Conservation (phyloP, 2,888 invertebrate genomes). For the Scaptomyza flava region DNA sequence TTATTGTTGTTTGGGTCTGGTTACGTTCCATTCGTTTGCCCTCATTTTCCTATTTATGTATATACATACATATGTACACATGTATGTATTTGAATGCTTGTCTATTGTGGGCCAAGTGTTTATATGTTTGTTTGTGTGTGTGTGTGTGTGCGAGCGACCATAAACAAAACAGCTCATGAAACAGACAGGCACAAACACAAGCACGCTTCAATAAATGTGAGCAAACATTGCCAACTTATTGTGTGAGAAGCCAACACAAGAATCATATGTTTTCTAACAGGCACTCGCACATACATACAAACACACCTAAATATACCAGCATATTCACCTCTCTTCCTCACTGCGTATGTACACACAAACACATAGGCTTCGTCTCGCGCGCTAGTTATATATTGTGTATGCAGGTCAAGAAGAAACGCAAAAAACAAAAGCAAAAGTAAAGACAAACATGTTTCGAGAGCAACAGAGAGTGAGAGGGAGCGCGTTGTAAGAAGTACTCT, state of each 20-base stretch:
- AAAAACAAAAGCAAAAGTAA: conserved; percentile 76
- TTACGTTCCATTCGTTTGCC: conserved; percentile 71
- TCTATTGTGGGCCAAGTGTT: conserved; percentile 76
- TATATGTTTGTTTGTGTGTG: conserved; percentile 41
- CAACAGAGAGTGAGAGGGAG: conserved; percentile 10
- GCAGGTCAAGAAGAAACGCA: conserved; percentile 78
- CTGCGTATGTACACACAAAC: background rate
- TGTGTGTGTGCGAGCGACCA: conserved; percentile 49
- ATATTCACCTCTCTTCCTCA: conserved; percentile 21
- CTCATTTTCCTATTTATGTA: conserved; percentile 67
- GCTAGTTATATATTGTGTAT: conserved; percentile 76
- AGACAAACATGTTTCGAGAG: conserved; percentile 70
- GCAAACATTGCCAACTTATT: conserved; percentile 69
- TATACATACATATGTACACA: conserved; percentile 23
- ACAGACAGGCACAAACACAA: conserved; percentile 13
- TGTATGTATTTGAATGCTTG: conserved; percentile 35
- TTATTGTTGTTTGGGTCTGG: conserved; percentile 37
- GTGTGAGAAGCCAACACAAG: conserved; percentile 61
- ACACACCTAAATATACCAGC: background rate
- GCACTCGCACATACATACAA: conserved; percentile 31
- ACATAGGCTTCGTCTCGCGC: conserved; percentile 58
- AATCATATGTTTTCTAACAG: conserved; percentile 76
- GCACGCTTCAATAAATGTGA: conserved; percentile 30
- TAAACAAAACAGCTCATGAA: conserved; percentile 62
- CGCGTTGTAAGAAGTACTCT: background rate